These are phyloP conservation scores for Eristalinus aeneus DNA, from an alignment of 2,888 invertebrate species.

Conservation along the genomic window DNA sequence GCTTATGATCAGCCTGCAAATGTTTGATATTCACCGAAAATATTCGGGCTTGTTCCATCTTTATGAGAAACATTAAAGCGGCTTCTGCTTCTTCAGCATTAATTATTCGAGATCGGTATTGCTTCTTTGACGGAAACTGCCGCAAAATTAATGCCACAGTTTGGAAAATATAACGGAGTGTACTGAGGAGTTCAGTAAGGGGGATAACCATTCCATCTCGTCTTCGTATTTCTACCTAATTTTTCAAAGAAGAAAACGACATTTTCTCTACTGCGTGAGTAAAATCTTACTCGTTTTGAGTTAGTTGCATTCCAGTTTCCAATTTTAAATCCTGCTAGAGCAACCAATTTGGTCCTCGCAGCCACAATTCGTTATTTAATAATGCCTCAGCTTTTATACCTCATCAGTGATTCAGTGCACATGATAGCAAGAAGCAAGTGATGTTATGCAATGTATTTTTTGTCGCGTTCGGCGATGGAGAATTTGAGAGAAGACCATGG, in stretches of 20 bases:
- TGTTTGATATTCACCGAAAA: background rate
- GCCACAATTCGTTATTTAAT: background rate
- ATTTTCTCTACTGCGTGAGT: no score
- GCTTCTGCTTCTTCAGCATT: background rate
- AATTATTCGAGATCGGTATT: background rate
- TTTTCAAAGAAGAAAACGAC: no score
- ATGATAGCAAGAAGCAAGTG: slow-evolving; percentile 62
- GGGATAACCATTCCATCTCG: no score
- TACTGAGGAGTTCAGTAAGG: no score
- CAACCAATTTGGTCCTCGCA: background rate
- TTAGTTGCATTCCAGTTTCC: background rate
- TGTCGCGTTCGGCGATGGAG: background rate
- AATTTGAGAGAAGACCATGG: background rate
- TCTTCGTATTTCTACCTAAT: no score
- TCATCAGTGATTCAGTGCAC: slow-evolving; percentile 26
- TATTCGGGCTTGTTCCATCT: background rate
- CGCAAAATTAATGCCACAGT: no score
- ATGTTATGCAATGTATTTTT: slow-evolving; percentile 16
- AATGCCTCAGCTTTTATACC: background rate
- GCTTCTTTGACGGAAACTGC: no score
- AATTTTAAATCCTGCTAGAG: background rate
- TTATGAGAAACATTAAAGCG: background rate
- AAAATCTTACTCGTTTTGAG: background rate
- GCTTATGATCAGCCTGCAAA: background rate
- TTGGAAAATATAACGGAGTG: no score